Base-by-base conservation (phyloP, 1,140 invertebrate genomes). In the Tribolium castaneum region DNA sequence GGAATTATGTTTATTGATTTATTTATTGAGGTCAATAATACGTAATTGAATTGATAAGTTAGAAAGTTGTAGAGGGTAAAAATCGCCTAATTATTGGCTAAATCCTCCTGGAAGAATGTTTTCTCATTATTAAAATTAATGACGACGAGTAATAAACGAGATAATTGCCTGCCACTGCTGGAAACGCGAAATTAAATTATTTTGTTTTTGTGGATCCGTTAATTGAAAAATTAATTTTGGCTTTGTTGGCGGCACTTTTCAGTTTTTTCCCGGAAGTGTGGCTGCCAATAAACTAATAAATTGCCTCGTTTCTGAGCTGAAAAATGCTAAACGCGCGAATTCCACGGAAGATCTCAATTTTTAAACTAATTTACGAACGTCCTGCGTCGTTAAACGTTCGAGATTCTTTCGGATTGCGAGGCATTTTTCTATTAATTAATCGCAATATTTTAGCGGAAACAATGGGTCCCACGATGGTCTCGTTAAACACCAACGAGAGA, bases 331-430 rank as follows among this genome's bases (percentile, higher is more conserved):
- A 66, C 30, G 30, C n/a, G 19, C 25, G 10, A 12, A 34, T 35
- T 12, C 10, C 10, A 2, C 3, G 59, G 30, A 66, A 66, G 25
- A 66, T 66, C 30, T 66, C 30, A 59, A 35, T 66, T 66, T 66
- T 66, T 66, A n/a, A 62, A 12, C 30, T 66, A 66, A 66, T 34
- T 66, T 66, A 66, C n/a, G 56, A 34, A 62, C 56, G 13, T 62
- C 56, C 56, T 66, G 59, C 12, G 59, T 59, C 54, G 16, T 59
- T 30, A 30, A 66, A 66, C 35, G 7, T 34, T 66, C 35, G 6
- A 66, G 34, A 66, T 66, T 66, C 59, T 30, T 12, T 19, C 16
- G 16, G 16, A 19, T 19, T 19, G 16, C 16, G 16, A 19, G 16
- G 16, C 2, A 19, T 19, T 19, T 19, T 30, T n/a, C 39, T 45